Conservation (phyloP, 2,888 invertebrate genomes). For the Rotaria magnacalcarata region DNA sequence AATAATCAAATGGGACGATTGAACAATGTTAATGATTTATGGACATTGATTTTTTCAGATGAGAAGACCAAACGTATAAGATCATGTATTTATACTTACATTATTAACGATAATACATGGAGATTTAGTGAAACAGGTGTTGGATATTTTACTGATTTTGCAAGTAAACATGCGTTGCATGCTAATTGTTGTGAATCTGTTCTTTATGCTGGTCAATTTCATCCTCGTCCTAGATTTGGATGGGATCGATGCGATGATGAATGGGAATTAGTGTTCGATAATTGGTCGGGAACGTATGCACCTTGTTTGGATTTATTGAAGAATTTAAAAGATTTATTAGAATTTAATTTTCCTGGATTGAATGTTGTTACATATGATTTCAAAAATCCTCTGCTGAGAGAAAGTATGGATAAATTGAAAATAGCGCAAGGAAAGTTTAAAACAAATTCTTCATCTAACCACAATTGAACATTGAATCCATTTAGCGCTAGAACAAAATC, state of each 20-base stretch:
- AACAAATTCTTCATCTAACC: too few relatives aligned
- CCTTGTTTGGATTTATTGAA: not conserved
- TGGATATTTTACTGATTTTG: not conserved
- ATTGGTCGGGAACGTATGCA: not conserved
- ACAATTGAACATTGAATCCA: too few relatives aligned
- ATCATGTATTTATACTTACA: not conserved
- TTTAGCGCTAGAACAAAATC: too few relatives aligned
- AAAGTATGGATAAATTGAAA: not conserved
- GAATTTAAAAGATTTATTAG: not conserved
- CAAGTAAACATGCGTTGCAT: not conserved
- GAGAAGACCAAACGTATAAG: not conserved
- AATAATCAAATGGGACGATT: not conserved
- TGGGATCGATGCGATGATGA: slow-evolving; percentile 15
- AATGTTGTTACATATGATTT: not conserved
- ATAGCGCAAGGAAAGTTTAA: not conserved
- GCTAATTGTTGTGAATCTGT: not conserved
- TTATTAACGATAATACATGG: not conserved
- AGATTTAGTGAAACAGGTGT: not conserved
- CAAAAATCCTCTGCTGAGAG: not conserved
- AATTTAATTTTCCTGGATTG: not conserved
- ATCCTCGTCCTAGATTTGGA: not conserved
- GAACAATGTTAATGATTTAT: not conserved
- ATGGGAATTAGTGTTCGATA: not conserved
- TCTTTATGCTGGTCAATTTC: not conserved
- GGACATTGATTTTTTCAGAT: not conserved